Evolutionary conservation across 1,140 invertebrate genomes (phyloP).

Genomic region (Dreissena rostriformis): DNA sequence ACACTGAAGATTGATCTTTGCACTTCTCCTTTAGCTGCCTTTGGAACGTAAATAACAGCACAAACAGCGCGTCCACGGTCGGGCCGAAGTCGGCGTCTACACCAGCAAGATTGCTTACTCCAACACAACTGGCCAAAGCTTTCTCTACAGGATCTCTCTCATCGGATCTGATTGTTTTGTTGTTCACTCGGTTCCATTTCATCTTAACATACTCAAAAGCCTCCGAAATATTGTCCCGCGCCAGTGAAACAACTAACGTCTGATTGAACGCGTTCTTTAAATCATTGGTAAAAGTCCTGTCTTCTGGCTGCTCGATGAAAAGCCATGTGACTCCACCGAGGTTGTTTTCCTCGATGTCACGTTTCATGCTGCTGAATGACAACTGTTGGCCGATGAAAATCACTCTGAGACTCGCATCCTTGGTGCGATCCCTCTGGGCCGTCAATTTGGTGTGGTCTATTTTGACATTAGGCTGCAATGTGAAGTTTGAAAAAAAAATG

Average conservation of each 20-base stretch:
- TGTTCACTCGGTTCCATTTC: conserved; percentile 50
- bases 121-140: conserved; percentile 27
- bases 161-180: conserved; percentile 18
- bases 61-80: conserved; percentile 63
- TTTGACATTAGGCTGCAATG: conserved; percentile 13
- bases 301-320: conserved; percentile 64
- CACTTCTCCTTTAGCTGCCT: conserved; percentile 39
- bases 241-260: conserved; percentile 55
- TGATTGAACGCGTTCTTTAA: conserved; percentile 26
- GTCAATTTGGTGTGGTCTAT: background rate
- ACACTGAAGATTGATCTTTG: conserved; percentile 16
- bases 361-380: conserved; percentile 56
- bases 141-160: conserved; percentile 40
- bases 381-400: conserved; percentile 66
- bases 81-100: conserved; percentile 26
- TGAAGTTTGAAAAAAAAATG: no score
- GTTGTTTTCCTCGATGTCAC: conserved; percentile 20
- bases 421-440: conserved; percentile 51
- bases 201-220: conserved; percentile 52
- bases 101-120: background rate
- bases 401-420: conserved; percentile 62
- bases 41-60: conserved; percentile 52
- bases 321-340: conserved; percentile 61
- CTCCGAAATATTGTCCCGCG: conserved; percentile 45
- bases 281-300: conserved; percentile 41